Evolutionary conservation across 2,888 invertebrate genomes (phyloP), one percentile per base, ranked within the genome.

Genomic region (Lycocerus yunnanus): DNA sequence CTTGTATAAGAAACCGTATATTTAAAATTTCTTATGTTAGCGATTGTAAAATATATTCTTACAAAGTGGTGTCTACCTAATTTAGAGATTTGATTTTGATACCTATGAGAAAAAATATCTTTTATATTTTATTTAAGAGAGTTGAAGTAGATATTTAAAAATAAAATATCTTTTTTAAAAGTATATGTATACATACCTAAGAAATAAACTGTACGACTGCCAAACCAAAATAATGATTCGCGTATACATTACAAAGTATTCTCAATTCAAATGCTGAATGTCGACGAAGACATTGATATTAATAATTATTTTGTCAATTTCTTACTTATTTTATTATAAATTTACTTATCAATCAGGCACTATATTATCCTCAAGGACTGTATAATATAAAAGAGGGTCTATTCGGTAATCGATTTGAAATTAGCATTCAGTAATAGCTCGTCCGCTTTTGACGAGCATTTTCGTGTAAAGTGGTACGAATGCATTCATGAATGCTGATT

Each of bases 401-500:
- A 75, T 74, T 78, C 73, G 74, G 75, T 73, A 80, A 81, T 80
- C 81, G 81, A 81, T 81, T 79, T 79, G 79, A 80, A 80, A 81
- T 81, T 81, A 80, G 81, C 81, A 81, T 81, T 79, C 78, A 63
- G 79, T 80, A 81, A 81, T 81, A 79, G 80, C 73, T 71, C 77
- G 76, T 75, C 81, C 72, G 69, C 76, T 73, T 77, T 75, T 79
- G 78, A 78, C 73, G 77, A 77, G 76, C 74, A 77, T 77, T 74
- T 79, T 75, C 67, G 61, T 78, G 76, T 71, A 73, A 73, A 75
- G 78, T 78, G 79, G 79, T 78, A 79, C 77, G 79, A 79, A 80
- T 77, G 78, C 80, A 80, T 79, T 79, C 79, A 79, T 80, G 78
- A 72, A 75, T 76, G 77, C 73, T 77, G 79, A 79, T 80, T 80